Evolutionary conservation across 2,113 vertebrate species (phyloP).

Genomic region (Myotis lucifugus): DNA sequence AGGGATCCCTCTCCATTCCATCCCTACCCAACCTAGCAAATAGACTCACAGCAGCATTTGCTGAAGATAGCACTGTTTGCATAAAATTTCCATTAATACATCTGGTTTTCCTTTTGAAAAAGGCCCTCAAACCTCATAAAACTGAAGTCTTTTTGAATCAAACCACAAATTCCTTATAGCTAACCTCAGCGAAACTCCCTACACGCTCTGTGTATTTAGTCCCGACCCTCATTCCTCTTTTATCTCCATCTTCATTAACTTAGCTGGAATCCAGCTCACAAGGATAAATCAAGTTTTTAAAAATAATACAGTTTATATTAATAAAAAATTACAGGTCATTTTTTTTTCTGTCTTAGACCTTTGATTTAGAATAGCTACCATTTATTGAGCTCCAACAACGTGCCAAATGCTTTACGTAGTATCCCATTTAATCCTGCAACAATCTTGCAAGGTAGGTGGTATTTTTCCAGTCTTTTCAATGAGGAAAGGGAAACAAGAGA

Average conservation of each 20-base stretch:
- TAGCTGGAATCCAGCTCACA: slow-evolving; percentile 23
- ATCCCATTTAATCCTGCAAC: slow-evolving; percentile 33
- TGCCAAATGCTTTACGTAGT: slow-evolving; percentile 54
- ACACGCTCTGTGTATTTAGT: background rate
- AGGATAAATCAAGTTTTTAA: slow-evolving; percentile 52
- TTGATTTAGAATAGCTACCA: slow-evolving; percentile 59
- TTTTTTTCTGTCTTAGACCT: slow-evolving; percentile 38
- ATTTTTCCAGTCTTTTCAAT: slow-evolving; percentile 34
- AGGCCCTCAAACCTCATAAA: slow-evolving; percentile 69
- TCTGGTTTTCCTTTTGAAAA: slow-evolving; percentile 72
- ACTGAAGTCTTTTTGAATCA: slow-evolving; percentile 61
- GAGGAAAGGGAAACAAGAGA: slow-evolving; percentile 8
- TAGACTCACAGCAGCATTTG: slow-evolving; percentile 34
- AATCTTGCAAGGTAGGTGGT: slow-evolving; percentile 57
- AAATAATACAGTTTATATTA: slow-evolving; percentile 55
- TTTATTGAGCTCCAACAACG: slow-evolving; percentile 32
- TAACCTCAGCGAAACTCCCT: slow-evolving; percentile 66
- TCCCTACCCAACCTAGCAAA: background rate
- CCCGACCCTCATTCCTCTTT: background rate
- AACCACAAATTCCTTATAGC: slow-evolving; percentile 72
- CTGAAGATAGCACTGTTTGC: slow-evolving; percentile 46
- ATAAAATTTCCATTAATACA: slow-evolving; percentile 65
- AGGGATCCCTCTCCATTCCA: background rate
- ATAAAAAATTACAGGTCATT: slow-evolving; percentile 61
- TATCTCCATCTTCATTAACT: slow-evolving; percentile 53